Conservation (phyloP, 2,888 invertebrate genomes). For the Brachypalpus laphriformis region DNA sequence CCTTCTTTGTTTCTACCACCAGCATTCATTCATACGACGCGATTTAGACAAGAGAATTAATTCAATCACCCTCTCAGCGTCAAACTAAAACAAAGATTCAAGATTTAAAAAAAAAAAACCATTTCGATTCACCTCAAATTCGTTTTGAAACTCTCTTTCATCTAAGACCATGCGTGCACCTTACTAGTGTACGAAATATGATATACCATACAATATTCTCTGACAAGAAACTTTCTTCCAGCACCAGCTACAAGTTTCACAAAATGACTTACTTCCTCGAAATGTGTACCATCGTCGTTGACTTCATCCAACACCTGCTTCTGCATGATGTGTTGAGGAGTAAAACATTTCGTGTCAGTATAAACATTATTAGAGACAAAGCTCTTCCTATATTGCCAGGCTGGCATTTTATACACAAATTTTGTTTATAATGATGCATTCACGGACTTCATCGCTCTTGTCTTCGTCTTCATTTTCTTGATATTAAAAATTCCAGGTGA, state of each 20-base stretch:
- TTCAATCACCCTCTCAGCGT: no score
- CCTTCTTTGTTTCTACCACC: no score
- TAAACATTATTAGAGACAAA: constrained; percentile 8
- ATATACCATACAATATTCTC: not conserved
- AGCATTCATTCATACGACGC: no score
- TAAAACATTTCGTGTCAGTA: not conserved
- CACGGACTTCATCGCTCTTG: not conserved
- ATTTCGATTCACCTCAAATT: not conserved
- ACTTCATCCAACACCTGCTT: not conserved
- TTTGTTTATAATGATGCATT: constrained; percentile 28
- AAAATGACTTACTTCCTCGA: constrained; percentile 6
- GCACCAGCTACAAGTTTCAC: not conserved
- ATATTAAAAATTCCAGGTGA: constrained; percentile 24
- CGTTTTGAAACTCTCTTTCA: not conserved
- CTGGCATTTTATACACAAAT: not conserved
- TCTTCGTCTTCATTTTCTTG: not conserved
- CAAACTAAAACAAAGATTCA: no score
- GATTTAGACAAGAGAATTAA: no score
- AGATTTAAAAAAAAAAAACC: no score
- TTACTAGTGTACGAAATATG: not conserved
- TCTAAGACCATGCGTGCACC: not conserved
- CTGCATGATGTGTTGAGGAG: constrained; percentile 12
- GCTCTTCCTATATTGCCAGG: constrained; percentile 3
- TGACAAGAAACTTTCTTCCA: not conserved
- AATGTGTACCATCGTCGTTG: not conserved